Base-by-base conservation (phyloP, 1,140 invertebrate genomes). In the Bombus cullumanus region DNA sequence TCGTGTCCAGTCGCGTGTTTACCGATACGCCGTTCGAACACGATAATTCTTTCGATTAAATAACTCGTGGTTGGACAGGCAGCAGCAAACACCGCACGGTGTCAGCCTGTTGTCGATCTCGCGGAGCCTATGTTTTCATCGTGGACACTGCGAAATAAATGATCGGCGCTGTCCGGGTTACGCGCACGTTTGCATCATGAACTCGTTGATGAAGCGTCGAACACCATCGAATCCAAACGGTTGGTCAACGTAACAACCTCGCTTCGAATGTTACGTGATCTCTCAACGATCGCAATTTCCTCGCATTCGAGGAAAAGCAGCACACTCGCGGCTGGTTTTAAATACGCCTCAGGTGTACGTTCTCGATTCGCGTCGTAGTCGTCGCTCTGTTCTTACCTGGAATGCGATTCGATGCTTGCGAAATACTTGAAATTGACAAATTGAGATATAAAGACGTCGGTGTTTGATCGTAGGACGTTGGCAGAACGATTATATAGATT, bases 251-350 rank as follows among this genome's bases (percentile, higher is more conserved):
- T 28, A 13, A 39, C 76, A 81, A 90, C 81, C 81, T 90, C 85
- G 88, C 85, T 81, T 59, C 84, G 73, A 37, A 81, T 76, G 83
- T 90, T 85, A 80, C 64, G 71, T 53, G 83, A 90, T 34, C 53
- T 37, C 64, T 31, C 73, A 64, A 76, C 64, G 80, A 88, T 88
- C 83, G 74, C 86, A 59, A 64, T 64, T 69, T 72, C 57, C 37
- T 34, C n/a, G 41, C 9, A 4, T 73, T 31, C n/a, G 66, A 41
- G 41, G 34, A 47, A 87, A 88, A 75, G 53, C 34, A 83, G 62
- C 53, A 66, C 83, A 4, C n/a, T 53, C 47, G 15, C 22, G 47
- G n/a, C 57, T 18, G 22, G 22, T 82, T 64, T 37, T n/a, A 64
- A 25, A 12, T 37, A 9, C 25, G 31, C 28, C 22, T 57, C 43